Base-by-base conservation (phyloP, 2,113 vertebrate genomes). In the Talpa occidentalis region DNA sequence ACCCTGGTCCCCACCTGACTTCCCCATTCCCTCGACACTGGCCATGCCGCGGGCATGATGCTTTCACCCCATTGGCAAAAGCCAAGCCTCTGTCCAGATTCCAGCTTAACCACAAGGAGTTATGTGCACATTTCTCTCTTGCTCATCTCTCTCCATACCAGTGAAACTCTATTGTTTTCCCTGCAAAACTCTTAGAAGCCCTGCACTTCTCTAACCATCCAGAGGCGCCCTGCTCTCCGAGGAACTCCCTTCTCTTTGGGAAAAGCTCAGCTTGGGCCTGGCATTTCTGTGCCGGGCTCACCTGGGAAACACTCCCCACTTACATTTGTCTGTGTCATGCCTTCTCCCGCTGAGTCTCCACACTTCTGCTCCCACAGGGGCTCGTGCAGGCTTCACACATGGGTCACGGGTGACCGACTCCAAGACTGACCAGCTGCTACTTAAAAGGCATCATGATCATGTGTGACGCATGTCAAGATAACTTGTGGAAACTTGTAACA, bases 281-380 rank as follows among this genome's bases (percentile, higher is more conserved):
- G 0, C 12, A 1, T 32, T 56, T 66, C 81, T 54, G 0, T 62
- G 44, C 5, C 6, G 24, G 77, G 16, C 21, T 22, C 5, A 32
- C 24, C 67, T 81, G 47, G 10, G 42, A 60, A 80, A 59, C 22
- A 24, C 10, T 17, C 37, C n/a, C 35, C 54, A 7, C 7, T 56
- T 17, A 37, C 19, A 15, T 60, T 28, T 32, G 30, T 17, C 7
- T 37, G 0, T 3, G 0, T 11, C 5, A 5, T 10, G 6, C 7
- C 37, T 81, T 49, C 49, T 59, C 14, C 73, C 86, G 67, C 28
- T 66, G 5, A 15, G 2, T 37, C 16, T 47, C 56, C 9, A 15
- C 32, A 11, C 24, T 67, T 56, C 47, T 32, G 35, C n/a, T 77
- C 87, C 69, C 54, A 1, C 32, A 76, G 35, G 30, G 2, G 15